phyloP scores from a whole-genome alignment of 2,113 vertebrate species.

The Actinemys pallida region DNA sequence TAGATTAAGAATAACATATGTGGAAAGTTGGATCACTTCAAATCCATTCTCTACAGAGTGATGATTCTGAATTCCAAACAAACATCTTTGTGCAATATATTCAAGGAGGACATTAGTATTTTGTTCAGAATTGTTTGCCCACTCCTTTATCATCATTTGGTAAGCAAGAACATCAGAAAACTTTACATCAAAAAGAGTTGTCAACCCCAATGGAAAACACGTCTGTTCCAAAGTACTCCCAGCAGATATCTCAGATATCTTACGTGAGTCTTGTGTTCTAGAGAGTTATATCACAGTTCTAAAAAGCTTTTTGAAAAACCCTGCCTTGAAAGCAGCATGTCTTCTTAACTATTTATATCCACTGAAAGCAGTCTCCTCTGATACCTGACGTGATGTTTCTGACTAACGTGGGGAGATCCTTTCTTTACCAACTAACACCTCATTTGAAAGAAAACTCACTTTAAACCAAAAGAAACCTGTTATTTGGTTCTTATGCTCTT shows the following conservation, averaged over 20 bases:
- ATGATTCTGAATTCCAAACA: background rate
- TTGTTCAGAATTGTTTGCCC: background rate
- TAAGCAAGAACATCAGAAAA: slow-evolving; percentile 55
- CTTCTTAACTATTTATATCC: slow-evolving; percentile 22
- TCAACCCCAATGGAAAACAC: slow-evolving; percentile 46
- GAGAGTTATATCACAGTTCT: slow-evolving; percentile 59
- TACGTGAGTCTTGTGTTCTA: slow-evolving; percentile 47
- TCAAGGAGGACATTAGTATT: slow-evolving; percentile 46
- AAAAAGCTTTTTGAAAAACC: slow-evolving; percentile 56
- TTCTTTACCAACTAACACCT: slow-evolving; percentile 52
- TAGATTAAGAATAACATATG: slow-evolving; percentile 17
- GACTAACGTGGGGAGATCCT: slow-evolving; percentile 56
- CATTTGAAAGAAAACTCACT: slow-evolving; percentile 53
- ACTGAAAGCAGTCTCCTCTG: slow-evolving; percentile 37
- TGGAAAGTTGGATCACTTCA: background rate
- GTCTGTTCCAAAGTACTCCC: slow-evolving; percentile 69
- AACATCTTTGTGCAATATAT: background rate
- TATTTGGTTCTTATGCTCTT: slow-evolving; percentile 50
- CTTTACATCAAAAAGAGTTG: slow-evolving; percentile 60
- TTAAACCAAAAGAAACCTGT: slow-evolving; percentile 48
- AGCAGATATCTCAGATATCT: slow-evolving; percentile 55
- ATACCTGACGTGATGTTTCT: slow-evolving; percentile 58
- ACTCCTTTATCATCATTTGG: slow-evolving; percentile 5
- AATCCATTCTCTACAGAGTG: slow-evolving; percentile 2
- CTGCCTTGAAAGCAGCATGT: slow-evolving; percentile 49